A percentile compares a stretch with the other conserved stretches of the same genome.
These are phyloP conservation scores for Dipodomys ordii DNA, from an alignment of 2,113 vertebrate species.

Conservation along the genomic window DNA sequence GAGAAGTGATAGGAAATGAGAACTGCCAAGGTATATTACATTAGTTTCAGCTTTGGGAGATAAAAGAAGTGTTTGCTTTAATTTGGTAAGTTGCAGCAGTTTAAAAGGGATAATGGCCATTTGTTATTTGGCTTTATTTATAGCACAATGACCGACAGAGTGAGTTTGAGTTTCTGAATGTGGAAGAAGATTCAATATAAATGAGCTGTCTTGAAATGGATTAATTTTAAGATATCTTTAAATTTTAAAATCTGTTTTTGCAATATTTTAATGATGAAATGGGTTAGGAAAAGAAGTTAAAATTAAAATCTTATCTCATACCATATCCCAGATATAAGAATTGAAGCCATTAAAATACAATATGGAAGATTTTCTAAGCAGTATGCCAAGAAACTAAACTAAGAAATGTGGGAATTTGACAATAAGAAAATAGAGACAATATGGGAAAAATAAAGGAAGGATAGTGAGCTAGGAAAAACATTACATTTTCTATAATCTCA, in stretches of 20 bases:
- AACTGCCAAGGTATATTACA: neutral
- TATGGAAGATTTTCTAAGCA: neutral
- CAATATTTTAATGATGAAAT: constrained; percentile 49
- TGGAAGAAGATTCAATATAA: constrained; percentile 8
- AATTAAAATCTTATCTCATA: constrained; percentile 55
- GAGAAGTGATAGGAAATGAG: neutral
- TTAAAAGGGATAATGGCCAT: neutral
- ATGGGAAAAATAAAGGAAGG: neutral
- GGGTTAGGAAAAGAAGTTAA: constrained; percentile 43
- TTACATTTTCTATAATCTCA: neutral
- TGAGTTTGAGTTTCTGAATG: constrained; percentile 28
- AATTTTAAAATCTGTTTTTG: constrained; percentile 45
- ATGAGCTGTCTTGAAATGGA: neutral
- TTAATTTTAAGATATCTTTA: constrained; percentile 52
- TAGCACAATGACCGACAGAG: constrained; percentile 28
- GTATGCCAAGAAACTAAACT: constrained; percentile 20
- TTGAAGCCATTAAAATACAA: neutral
- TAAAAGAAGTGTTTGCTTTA: constrained; percentile 11
- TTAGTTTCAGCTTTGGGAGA: neutral
- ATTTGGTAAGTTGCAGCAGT: neutral
- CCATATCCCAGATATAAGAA: neutral
- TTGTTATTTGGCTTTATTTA: constrained; percentile 48
- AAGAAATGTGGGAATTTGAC: neutral
- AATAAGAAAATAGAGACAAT: neutral
- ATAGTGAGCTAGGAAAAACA: neutral